Base-by-base conservation (phyloP, 2,888 invertebrate species). In the Aphrophora alni region DNA sequence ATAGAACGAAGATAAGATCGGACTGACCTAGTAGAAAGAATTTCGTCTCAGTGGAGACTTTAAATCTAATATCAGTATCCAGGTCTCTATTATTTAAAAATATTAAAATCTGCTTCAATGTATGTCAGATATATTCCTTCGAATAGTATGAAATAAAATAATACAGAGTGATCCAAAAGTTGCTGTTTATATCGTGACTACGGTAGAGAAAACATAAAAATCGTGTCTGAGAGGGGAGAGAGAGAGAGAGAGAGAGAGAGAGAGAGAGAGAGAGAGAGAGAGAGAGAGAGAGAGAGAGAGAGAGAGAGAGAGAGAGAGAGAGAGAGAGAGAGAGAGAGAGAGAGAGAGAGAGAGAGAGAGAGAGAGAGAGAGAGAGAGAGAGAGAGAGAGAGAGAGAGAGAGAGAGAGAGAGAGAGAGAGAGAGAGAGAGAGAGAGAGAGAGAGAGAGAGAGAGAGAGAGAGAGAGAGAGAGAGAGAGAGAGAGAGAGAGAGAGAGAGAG, bases 161-260 rank as follows among this genome's bases (percentile, higher is more conserved):
- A n/a, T n/a, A n/a, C n/a, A n/a, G n/a, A n/a, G n/a, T n/a, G n/a
- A n/a, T n/a, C n/a, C n/a, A n/a, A n/a, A n/a, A n/a, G n/a, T n/a
- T n/a, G n/a, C n/a, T n/a, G n/a, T n/a, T n/a, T n/a, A n/a, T n/a
- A n/a, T n/a, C n/a, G n/a, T n/a, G n/a, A n/a, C n/a, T n/a, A n/a
- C n/a, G n/a, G n/a, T n/a, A n/a, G n/a, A n/a, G n/a, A 10, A 10
- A 7, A 33, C 33, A 33, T 4, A 33, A 4, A 33, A 33, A 33
- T 33, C 4, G 33, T 7, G 10, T 7, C 4, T 7, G 33, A 33
- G 33, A 33, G 33, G 68, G 68, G n/a, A 26, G 70, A 70, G 70
- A 70, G 70, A 70, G 70, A 70, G 70, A 70, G 70, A 70, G 70
- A 70, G 70, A 70, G 70, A 70, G 70, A 70, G 70, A 70, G 70